phyloP scores from a whole-genome alignment of 2,113 vertebrate genomes.

The Sphaerodactylus townsendi region DNA sequence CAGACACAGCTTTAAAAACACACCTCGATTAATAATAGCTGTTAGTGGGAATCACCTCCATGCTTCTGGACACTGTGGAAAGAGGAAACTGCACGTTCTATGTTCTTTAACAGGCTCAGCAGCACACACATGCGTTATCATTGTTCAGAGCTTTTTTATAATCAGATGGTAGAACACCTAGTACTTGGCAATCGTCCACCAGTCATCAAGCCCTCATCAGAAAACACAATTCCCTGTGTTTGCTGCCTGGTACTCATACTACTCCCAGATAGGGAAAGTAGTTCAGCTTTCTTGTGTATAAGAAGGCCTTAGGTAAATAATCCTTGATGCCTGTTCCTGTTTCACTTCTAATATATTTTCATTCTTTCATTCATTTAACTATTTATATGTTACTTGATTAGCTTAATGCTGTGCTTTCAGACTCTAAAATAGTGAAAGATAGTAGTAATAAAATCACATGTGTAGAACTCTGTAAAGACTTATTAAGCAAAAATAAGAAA shows the following conservation, averaged over 20 bases:
- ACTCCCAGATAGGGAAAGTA: background rate
- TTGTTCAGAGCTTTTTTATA: background rate
- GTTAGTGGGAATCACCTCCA: background rate
- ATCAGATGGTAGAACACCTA: background rate
- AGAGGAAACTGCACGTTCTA: background rate
- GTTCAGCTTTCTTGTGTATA: background rate
- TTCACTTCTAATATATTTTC: background rate
- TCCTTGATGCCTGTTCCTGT: no score
- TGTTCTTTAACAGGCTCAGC: background rate
- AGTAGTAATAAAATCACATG: no score
- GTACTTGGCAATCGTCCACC: background rate
- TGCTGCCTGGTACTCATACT: background rate
- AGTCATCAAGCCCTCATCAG: background rate
- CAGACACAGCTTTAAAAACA: background rate
- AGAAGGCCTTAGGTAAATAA: background rate
- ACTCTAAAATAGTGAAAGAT: background rate
- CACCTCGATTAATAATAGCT: background rate
- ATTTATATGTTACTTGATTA: background rate
- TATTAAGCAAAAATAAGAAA: no score
- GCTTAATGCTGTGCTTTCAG: background rate
- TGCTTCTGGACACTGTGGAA: background rate
- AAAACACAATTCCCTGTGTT: background rate
- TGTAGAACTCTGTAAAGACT: no score
- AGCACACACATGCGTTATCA: background rate
- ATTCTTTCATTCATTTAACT: no score